Percentiles rank a stretch among this genome's conserved stretches.
phyloP scores from a whole-genome alignment of 2,113 vertebrate genomes.

The Nycticorax nycticorax region DNA sequence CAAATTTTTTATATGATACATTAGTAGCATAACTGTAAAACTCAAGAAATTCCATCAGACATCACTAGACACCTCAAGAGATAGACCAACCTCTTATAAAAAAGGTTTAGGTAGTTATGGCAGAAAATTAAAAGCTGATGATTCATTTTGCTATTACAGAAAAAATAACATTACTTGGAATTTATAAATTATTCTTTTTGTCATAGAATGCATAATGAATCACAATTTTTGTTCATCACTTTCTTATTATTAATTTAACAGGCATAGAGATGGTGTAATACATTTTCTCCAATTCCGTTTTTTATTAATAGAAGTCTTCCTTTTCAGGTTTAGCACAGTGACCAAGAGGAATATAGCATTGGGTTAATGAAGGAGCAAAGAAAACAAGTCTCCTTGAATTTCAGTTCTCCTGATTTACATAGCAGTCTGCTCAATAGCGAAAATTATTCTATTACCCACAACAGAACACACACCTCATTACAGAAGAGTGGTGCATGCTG shows the following conservation, averaged over 20 bases:
- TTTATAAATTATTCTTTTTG: slow-evolving; percentile 63
- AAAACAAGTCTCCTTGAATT: background rate
- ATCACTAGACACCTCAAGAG: background rate
- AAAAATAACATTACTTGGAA: slow-evolving; percentile 50
- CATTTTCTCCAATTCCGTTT: slow-evolving; percentile 8
- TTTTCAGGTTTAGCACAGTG: background rate
- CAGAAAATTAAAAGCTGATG: slow-evolving; percentile 28
- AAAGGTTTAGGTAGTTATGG: background rate
- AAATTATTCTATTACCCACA: background rate
- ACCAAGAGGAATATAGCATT: background rate
- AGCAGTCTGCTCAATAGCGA: background rate
- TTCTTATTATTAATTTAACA: slow-evolving; percentile 53
- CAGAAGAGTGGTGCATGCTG: accelerated
- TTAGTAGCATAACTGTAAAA: background rate
- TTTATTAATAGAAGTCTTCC: background rate
- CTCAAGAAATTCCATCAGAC: background rate
- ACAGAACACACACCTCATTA: background rate
- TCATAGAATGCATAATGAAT: slow-evolving; percentile 38
- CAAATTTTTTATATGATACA: background rate
- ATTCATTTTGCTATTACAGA: slow-evolving; percentile 44
- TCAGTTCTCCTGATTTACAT: background rate
- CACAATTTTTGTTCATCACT: slow-evolving; percentile 43
- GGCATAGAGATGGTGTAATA: background rate
- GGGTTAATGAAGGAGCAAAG: background rate
- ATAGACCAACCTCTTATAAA: background rate